Evolutionary conservation across 1,140 invertebrate genomes (phyloP).

Genomic region (Achatina immaculata): DNA sequence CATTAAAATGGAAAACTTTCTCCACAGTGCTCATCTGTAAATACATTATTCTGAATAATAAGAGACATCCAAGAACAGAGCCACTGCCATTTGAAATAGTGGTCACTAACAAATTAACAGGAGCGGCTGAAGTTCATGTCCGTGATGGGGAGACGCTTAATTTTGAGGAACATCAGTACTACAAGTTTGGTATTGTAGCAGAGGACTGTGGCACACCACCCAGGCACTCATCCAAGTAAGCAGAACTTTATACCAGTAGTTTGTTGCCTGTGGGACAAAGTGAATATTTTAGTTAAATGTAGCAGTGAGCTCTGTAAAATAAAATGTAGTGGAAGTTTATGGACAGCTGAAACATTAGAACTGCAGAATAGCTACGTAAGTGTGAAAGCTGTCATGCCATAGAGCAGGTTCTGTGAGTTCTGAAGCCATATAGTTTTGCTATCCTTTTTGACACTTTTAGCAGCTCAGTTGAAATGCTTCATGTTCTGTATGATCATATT

Average conservation of each 20-base stretch:
- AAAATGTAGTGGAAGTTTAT: too few species aligned
- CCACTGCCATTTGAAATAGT: conserved; percentile 85
- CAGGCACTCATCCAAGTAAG: conserved; percentile 75
- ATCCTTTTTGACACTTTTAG: not conserved
- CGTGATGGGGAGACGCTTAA: conserved; percentile 82
- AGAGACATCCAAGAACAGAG: conserved; percentile 74
- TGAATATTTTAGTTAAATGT: too few species aligned
- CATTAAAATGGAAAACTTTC: not conserved
- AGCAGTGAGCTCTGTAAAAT: too few species aligned
- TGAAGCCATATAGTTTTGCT: too few species aligned
- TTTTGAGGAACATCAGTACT: conserved; percentile 93
- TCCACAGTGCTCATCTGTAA: conserved; percentile 84
- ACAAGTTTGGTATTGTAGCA: conserved; percentile 95
- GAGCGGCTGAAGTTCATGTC: conserved; percentile 76
- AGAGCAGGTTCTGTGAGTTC: too few species aligned
- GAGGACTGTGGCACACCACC: conserved; percentile 87
- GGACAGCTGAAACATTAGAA: too few species aligned
- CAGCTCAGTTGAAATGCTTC: too few species aligned
- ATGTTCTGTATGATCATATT: too few species aligned
- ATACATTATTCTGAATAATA: conserved; percentile 93
- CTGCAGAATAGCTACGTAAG: too few species aligned
- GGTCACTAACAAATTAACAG: conserved; percentile 74
- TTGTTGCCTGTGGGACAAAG: too few species aligned
- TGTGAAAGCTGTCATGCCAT: too few species aligned
- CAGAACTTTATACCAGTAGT: conserved; percentile 1